These are phyloP conservation scores for Rhopalosiphum maidis DNA, from an alignment of 1,140 invertebrate genomes.

Conservation along the genomic window DNA sequence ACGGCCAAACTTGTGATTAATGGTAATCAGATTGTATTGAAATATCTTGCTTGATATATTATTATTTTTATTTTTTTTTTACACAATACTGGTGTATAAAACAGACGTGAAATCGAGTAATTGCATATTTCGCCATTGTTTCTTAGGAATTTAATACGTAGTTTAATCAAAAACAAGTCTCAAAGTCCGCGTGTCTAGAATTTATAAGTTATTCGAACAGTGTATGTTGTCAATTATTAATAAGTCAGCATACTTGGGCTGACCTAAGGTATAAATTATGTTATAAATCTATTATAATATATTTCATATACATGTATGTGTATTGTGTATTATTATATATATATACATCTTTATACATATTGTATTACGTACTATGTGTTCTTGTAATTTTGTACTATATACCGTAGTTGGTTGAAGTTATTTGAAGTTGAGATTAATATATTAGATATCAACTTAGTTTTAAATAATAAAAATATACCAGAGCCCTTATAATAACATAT, in stretches of 20 bases:
- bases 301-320: too few species aligned
- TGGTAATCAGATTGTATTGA: slow-evolving; percentile 36
- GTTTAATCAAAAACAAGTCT: slow-evolving; percentile 36
- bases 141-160: slow-evolving; percentile 17
- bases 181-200: slow-evolving; percentile 28
- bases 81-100: slow-evolving; percentile 37
- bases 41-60: slow-evolving; percentile 11
- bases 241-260: not conserved
- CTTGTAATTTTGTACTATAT: not conserved
- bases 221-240: slow-evolving; percentile 4
- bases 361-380: not conserved
- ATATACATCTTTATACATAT: not conserved
- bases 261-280: not conserved
- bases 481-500: not conserved
- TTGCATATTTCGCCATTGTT: slow-evolving; percentile 46
- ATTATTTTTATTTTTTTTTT: slow-evolving; percentile 26
- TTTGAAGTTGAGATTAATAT: not conserved
- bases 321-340: not conserved
- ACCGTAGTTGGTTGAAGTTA: not conserved
- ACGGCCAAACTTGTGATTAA: slow-evolving; percentile 34
- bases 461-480: not conserved
- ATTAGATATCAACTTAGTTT: not conserved
- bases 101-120: slow-evolving; percentile 43
- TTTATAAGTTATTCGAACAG: not conserved
- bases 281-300: not conserved